A percentile compares a stretch with the other conserved stretches of the same genome.
phyloP scores from a whole-genome alignment of 2,113 vertebrate genomes.

The Oophaga pumilio region DNA sequence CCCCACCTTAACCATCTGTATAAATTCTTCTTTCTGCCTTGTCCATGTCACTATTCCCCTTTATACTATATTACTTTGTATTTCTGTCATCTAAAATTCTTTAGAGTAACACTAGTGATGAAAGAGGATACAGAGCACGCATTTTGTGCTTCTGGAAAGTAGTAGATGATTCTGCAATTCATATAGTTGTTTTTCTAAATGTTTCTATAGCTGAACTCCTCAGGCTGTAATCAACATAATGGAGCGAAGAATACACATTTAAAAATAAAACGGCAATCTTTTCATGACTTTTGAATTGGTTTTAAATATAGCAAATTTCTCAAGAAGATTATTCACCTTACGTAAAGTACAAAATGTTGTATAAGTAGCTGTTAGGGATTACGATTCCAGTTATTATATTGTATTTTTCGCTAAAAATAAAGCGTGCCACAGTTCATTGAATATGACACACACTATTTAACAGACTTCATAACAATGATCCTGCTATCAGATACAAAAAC shows the following conservation, averaged over 20 bases:
- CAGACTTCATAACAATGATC: neutral
- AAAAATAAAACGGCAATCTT: slow-evolving; percentile 2
- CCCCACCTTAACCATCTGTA: slow-evolving; percentile 69
- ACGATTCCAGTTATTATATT: neutral
- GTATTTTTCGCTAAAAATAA: neutral
- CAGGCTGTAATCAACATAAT: neutral
- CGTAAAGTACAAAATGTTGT: neutral
- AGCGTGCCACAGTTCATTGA: neutral
- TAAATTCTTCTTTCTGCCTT: neutral
- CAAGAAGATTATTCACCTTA: neutral
- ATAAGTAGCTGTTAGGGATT: neutral
- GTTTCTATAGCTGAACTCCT: neutral
- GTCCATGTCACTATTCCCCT: neutral
- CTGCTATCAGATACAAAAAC: neutral
- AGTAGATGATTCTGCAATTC: neutral
- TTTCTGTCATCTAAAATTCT: neutral
- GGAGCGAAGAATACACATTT: neutral
- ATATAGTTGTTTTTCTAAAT: neutral
- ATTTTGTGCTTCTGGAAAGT: neutral
- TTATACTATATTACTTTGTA: neutral
- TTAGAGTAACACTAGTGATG: neutral
- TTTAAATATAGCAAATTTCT: neutral
- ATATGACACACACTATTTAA: neutral
- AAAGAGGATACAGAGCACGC: neutral
- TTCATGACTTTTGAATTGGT: neutral